A percentile compares a stretch with the other conserved stretches of the same genome.
Conservation (phyloP, 2,113 vertebrate genomes). For the Oncorhynchus kisutch region DNA sequence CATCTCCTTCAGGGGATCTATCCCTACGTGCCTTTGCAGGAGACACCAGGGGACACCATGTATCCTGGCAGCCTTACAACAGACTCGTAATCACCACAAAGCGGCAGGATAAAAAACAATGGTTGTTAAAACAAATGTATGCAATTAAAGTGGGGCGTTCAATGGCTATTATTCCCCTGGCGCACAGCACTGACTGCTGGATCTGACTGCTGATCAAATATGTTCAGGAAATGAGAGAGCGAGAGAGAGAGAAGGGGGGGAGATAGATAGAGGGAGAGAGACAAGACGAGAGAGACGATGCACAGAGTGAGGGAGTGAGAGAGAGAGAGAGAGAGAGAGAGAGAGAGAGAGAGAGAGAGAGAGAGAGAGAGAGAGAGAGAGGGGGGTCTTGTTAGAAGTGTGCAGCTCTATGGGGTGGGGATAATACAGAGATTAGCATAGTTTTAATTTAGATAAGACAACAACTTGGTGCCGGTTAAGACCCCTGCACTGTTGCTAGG, state of each 20-base stretch:
- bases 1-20: background rate
- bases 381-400: background rate
- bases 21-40: background rate
- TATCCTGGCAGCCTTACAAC: background rate
- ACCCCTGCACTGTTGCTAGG: background rate
- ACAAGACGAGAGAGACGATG: background rate
- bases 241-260: too few relatives aligned
- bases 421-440: background rate
- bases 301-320: too few relatives aligned
- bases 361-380: background rate
- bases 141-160: background rate
- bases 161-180: background rate
- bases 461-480: background rate
- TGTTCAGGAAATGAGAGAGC: too few relatives aligned
- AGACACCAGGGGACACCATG: background rate
- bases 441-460: background rate
- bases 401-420: background rate
- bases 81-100: background rate
- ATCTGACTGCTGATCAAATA: background rate
- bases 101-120: background rate
- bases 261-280: background rate
- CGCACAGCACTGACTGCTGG: background rate
- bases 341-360: too few relatives aligned
- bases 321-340: too few relatives aligned
- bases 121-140: background rate